phyloP scores from a whole-genome alignment of 2,797 vertebrate species.

The Clamator glandarius region DNA sequence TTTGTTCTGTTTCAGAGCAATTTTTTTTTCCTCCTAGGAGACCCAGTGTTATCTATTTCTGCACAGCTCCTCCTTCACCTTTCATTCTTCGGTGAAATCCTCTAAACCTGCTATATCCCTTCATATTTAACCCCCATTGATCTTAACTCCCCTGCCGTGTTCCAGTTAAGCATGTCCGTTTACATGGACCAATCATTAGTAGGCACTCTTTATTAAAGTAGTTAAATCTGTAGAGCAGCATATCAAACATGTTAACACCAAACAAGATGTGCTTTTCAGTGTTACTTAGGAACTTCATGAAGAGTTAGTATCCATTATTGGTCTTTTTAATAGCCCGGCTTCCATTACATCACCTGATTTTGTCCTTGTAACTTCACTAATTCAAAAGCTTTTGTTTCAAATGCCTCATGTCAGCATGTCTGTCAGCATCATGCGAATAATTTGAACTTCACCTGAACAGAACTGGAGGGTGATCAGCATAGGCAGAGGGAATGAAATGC shows the following conservation, averaged over 20 bases:
- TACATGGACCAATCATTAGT: conserved; percentile 53
- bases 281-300: conserved; percentile 71
- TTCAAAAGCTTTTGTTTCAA: conserved; percentile 70
- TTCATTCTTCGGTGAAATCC: background rate
- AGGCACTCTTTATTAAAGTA: conserved; percentile 22
- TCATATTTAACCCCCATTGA: background rate
- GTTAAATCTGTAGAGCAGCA: conserved; percentile 57
- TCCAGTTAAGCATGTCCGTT: conserved; percentile 10
- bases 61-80: background rate
- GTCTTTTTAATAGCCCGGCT: conserved; percentile 50
- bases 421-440: conserved; percentile 62
- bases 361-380: conserved; percentile 69
- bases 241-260: conserved; percentile 73
- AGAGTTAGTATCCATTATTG: conserved; percentile 70
- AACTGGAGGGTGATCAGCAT: conserved; percentile 1
- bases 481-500: background rate
- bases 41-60: background rate
- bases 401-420: conserved; percentile 46
- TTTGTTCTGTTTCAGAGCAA: background rate
- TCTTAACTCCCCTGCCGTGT: background rate
- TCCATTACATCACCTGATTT: conserved; percentile 56
- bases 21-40: fast-evolving
- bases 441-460: background rate
- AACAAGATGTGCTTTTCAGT: conserved; percentile 70
- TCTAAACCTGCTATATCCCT: background rate